phyloP scores from a whole-genome alignment of 2,797 vertebrate genomes.

The Xerus rutilus region DNA sequence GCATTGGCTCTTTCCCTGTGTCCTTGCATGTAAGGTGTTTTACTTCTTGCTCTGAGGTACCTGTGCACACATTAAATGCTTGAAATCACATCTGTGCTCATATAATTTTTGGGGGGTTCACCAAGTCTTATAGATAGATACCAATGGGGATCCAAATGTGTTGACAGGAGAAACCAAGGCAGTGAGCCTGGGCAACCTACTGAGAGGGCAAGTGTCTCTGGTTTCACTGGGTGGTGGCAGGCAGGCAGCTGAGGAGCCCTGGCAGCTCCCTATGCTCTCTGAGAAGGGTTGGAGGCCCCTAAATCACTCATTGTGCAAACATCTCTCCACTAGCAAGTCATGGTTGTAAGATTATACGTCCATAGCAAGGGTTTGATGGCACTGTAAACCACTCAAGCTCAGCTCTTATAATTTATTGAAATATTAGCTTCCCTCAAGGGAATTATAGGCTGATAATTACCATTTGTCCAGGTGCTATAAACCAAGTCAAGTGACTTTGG shows the following conservation, averaged over 20 bases:
- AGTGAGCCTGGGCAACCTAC: background rate
- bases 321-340: background rate
- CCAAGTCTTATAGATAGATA: background rate
- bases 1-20: background rate
- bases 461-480: slow-evolving; percentile 61
- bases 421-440: slow-evolving; percentile 44
- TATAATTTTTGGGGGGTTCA: background rate
- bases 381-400: slow-evolving; percentile 57
- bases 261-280: background rate
- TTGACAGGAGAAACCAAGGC: background rate
- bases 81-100: background rate
- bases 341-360: slow-evolving; percentile 35
- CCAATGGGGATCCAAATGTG: background rate
- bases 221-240: background rate
- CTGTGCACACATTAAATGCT: background rate
- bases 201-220: background rate
- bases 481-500: background rate
- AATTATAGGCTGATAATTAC: slow-evolving; percentile 67
- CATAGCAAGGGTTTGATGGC: slow-evolving; percentile 40
- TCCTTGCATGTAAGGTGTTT: background rate
- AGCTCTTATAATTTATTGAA: slow-evolving; percentile 69
- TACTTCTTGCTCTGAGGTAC: background rate
- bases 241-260: too few relatives aligned
- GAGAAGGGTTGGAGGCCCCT: background rate
- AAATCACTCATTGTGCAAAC: slow-evolving; percentile 23